Evolutionary conservation across 2,797 vertebrate species (phyloP).

Genomic region (Melanotaenia pygmaea): DNA sequence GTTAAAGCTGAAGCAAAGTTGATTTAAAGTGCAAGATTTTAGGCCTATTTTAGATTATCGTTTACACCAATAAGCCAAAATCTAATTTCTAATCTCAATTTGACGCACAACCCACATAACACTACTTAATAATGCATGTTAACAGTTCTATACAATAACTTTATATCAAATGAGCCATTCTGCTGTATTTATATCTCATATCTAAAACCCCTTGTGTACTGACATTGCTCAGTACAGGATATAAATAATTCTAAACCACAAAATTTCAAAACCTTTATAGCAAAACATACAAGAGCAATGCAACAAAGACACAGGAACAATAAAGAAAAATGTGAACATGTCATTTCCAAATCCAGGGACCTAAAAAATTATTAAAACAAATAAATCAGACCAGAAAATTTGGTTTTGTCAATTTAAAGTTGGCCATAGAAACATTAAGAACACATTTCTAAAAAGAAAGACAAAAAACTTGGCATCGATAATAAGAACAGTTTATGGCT

Average conservation of each 20-base stretch:
- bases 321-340: not conserved
- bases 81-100: too few relatives aligned
- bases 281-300: not conserved
- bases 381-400: not conserved
- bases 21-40: too few relatives aligned
- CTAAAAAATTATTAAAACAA: not conserved
- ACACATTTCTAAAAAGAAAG: conserved; percentile 3
- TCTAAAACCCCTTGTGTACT: too few relatives aligned
- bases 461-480: conserved; percentile 4
- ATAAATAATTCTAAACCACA: not conserved
- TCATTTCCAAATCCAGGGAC: not conserved
- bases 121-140: too few relatives aligned
- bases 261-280: not conserved
- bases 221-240: too few relatives aligned
- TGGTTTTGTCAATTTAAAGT: not conserved
- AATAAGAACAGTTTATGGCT: conserved; percentile 5
- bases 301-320: not conserved
- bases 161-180: too few relatives aligned
- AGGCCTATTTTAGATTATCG: too few relatives aligned
- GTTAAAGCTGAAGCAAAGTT: too few relatives aligned
- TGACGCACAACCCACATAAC: too few relatives aligned
- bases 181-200: too few relatives aligned
- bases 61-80: too few relatives aligned
- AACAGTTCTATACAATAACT: too few relatives aligned
- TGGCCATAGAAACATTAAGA: conserved; percentile 19